phyloP scores from a whole-genome alignment of 2,797 vertebrate species.

The Poeciliopsis gracilis region DNA sequence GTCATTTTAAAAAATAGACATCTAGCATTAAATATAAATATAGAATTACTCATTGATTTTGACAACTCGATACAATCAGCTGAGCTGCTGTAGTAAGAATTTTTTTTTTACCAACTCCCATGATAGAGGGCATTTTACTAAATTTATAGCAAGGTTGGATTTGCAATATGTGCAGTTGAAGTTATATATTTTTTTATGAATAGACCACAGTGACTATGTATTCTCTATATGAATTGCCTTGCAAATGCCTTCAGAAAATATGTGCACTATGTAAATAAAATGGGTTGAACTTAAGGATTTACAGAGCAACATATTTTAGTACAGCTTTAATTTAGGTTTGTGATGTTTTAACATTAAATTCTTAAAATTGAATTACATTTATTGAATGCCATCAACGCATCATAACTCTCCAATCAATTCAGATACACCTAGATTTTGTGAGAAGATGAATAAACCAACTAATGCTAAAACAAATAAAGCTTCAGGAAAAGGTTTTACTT shows the following conservation, averaged over 20 bases:
- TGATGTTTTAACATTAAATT: neutral
- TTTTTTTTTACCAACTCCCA: neutral
- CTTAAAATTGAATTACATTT: neutral
- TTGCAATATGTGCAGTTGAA: neutral
- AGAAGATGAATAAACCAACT: neutral
- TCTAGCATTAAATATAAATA: neutral
- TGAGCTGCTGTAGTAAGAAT: neutral
- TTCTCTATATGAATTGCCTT: neutral
- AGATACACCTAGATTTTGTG: neutral
- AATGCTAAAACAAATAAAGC: neutral
- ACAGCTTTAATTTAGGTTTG: neutral
- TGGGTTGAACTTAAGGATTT: neutral
- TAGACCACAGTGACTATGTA: neutral
- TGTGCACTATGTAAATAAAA: neutral
- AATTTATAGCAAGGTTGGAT: neutral
- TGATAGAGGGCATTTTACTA: neutral
- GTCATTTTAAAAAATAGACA: neutral
- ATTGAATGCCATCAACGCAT: neutral
- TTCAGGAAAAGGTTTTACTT: constrained; percentile 55
- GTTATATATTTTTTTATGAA: neutral
- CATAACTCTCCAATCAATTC: neutral
- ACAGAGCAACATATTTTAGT: neutral
- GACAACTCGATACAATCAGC: neutral
- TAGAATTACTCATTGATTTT: neutral
- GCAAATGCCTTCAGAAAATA: neutral